Percentiles rank a stretch among this genome's conserved stretches.
Conservation (phyloP, 1,140 invertebrate genomes). For the Caerostris extrusa region DNA sequence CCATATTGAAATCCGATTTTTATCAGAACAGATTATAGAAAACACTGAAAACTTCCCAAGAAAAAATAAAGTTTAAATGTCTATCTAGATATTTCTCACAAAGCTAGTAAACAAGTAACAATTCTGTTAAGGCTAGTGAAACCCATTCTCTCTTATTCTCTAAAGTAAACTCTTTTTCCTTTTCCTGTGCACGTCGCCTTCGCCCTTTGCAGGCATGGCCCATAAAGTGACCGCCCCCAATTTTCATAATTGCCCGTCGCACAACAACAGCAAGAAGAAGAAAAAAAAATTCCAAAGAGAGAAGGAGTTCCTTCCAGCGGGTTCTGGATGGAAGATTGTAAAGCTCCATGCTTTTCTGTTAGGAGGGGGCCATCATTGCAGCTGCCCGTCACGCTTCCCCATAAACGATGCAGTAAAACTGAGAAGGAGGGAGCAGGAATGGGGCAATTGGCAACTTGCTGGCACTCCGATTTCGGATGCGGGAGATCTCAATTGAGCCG, state of each 20-base stretch:
- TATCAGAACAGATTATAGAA: too few species aligned
- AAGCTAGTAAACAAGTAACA: too few species aligned
- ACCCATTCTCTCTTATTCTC: too few species aligned
- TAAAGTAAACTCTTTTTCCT: background rate
- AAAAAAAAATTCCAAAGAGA: background rate
- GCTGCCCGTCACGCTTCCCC: slow-evolving; percentile 8
- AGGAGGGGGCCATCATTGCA: background rate
- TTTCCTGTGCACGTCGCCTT: background rate
- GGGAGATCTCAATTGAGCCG: background rate
- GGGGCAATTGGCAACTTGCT: background rate
- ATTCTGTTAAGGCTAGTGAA: too few species aligned
- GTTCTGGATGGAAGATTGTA: background rate
- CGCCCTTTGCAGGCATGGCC: background rate
- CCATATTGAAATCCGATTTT: too few species aligned
- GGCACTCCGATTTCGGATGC: background rate
- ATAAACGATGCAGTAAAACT: background rate
- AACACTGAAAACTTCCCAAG: too few species aligned
- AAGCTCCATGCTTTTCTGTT: background rate
- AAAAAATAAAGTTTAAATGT: too few species aligned
- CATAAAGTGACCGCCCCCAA: background rate
- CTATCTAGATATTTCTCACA: too few species aligned
- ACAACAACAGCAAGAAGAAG: background rate
- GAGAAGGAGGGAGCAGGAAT: background rate
- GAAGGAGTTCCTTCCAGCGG: background rate
- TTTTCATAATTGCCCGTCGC: slow-evolving; percentile 13